These are phyloP conservation scores for Cyprinus carpio DNA, from an alignment of 2,113 vertebrate species.

Conservation along the genomic window DNA sequence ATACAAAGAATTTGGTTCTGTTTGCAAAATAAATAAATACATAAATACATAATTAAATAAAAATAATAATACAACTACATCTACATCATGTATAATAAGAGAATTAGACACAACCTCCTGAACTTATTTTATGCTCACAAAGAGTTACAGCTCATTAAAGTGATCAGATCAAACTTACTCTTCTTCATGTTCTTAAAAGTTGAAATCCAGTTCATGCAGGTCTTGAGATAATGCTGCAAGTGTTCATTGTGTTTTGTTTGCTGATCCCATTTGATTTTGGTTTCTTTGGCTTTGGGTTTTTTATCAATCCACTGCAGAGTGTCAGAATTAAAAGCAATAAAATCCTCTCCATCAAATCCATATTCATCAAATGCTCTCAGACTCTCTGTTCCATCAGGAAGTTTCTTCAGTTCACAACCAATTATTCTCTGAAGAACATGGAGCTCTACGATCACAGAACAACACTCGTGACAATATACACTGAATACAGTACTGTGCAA, in stretches of 20 bases:
- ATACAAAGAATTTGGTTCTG: too few species aligned
- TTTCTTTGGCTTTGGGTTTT: background rate
- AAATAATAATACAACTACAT: too few species aligned
- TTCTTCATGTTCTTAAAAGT: background rate
- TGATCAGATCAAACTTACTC: too few species aligned
- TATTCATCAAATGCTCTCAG: background rate
- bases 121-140: too few species aligned
- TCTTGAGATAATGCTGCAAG: fast-evolving
- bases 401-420: background rate
- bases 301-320: background rate
- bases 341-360: background rate
- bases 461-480: background rate
- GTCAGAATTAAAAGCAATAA: background rate
- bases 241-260: fast-evolving
- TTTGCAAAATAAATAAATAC: too few species aligned
- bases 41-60: too few species aligned
- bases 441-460: background rate
- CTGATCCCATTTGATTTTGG: background rate
- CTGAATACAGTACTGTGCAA: too few species aligned
- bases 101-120: too few species aligned
- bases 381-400: background rate
- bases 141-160: too few species aligned
- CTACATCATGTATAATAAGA: background rate
- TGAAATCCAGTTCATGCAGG: background rate
- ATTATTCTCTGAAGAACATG: background rate